Evolutionary conservation across 2,113 vertebrate species (phyloP), one percentile per base, ranked within the genome.

Genomic region (Circaetus gallicus): DNA sequence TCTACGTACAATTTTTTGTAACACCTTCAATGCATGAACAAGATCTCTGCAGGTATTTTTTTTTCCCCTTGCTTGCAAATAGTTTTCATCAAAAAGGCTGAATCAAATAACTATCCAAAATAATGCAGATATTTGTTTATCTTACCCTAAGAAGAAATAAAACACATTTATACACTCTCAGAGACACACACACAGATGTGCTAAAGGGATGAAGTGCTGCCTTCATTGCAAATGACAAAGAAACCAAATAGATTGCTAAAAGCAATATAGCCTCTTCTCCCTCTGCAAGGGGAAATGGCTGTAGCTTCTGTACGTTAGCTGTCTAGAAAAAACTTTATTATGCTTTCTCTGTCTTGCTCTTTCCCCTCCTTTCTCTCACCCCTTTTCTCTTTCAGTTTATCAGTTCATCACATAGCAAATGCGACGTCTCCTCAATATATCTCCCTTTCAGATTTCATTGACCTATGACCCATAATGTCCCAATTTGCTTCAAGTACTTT

Each of bases 401-500:
- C 95, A 92, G 76, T 96, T 94, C 61, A 93, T 95, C 95, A 97
- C 69, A 89, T 77, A 91, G 56, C 74, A 95, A 97, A 97, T 63
- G 49, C 1, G 7, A 95, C 5, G 10, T 94, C 55, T 94, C 36
- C 42, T 93, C 49, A 13, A 90, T 94, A 90, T 79, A 96, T 94
- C 62, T 97, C 52, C 43, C 50, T 97, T 95, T 95, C 59, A 93
- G 79, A 89, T 93, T 96, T 96, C 87, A 95, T 97, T 98, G 97
- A 97, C 97, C 97, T 98, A 77, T 97, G 97, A 97, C 97, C 97
- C 58, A 31, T 97, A 97, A 98, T 97, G 77, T 96, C 82, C 95
- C 94, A 94, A 92, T 97, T 97, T 97, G 56, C 65, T 93, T 96
- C 94, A 96, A 97, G 80, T 96, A 84, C 91, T 95, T 97, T 97